Base-by-base conservation (phyloP, 2,113 vertebrate species). In the Sigmodon hispidus region DNA sequence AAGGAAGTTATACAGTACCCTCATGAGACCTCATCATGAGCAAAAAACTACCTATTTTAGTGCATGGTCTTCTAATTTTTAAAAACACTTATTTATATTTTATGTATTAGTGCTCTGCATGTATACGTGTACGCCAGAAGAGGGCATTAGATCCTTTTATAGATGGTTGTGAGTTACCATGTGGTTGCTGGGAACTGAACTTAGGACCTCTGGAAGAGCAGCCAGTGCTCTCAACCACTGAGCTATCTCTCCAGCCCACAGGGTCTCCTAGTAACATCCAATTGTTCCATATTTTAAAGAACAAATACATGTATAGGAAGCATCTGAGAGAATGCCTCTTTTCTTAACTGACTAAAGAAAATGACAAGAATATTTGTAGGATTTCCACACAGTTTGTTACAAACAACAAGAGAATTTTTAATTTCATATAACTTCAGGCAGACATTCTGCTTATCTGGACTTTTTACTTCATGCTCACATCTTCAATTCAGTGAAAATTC, bases 401-500 rank as follows among this genome's bases (percentile, higher is more conserved):
- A 95, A 92, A 85, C 79, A 96, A 96, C 61, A 91, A 48, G 22
- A 93, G n/a, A 95, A 83, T 77, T 95, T 94, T 92, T 61, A 94
- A 95, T 95, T 93, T 95, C n/a, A 96, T 96, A 40, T 72, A 75
- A 95, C 94, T 97, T 94, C 40, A 94, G 87, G 63, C 43, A 97
- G 91, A 90, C 34, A 96, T 95, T 88, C 67, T 96, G 63, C 57
- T 93, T 97, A 4, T 93, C 90, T 22, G 22, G 83, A 73, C 83
- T 96, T 75, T 95, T 92, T 69, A 94, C 87, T 97, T 97, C 75
- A 97, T 9, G 80, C 87, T 86, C 91, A 65, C 76, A 26, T 97
- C 97, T 97, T 98, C 96, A 93, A 90, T 73, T 90, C 21, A 91
- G 73, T 95, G 87, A 93, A 96, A 96, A 96, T 90, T 94, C 92